phyloP scores from a whole-genome alignment of 2,113 vertebrate genomes.

The Pteropus alecto region DNA sequence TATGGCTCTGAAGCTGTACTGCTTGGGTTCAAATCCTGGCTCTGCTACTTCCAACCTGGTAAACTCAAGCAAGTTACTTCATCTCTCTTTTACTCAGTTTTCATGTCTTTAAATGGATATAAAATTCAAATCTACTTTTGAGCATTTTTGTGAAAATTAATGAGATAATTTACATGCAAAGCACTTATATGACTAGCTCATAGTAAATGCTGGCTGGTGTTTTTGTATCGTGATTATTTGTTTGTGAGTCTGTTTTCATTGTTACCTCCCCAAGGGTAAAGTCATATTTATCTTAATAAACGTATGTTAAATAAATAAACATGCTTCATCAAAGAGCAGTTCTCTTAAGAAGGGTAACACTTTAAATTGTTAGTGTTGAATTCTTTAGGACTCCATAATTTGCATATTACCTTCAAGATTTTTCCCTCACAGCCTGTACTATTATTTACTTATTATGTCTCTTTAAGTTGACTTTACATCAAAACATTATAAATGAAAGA shows the following conservation, averaged over 20 bases:
- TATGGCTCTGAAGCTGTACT: not conserved
- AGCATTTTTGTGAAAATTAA: not conserved
- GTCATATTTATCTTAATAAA: not conserved
- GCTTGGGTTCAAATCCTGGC: not conserved
- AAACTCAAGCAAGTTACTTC: not conserved
- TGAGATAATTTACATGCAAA: not conserved
- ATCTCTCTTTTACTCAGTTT: not conserved
- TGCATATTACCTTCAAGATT: not conserved
- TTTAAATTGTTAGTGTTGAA: not conserved
- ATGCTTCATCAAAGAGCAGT: not conserved
- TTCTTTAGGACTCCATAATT: not conserved
- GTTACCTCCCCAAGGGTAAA: not conserved
- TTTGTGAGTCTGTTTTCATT: not conserved
- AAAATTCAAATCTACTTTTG: not conserved
- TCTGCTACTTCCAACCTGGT: not conserved
- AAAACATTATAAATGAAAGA: not conserved
- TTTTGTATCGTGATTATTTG: constrained; percentile 1
- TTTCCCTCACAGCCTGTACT: not conserved
- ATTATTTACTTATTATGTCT: not conserved
- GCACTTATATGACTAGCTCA: not conserved
- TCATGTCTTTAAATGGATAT: not conserved
- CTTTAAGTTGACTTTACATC: not conserved
- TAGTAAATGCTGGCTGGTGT: not conserved
- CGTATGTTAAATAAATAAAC: not conserved
- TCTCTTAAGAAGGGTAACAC: not conserved